phyloP scores from a whole-genome alignment of 2,888 invertebrate genomes.

The Balanococcus diminutus region DNA sequence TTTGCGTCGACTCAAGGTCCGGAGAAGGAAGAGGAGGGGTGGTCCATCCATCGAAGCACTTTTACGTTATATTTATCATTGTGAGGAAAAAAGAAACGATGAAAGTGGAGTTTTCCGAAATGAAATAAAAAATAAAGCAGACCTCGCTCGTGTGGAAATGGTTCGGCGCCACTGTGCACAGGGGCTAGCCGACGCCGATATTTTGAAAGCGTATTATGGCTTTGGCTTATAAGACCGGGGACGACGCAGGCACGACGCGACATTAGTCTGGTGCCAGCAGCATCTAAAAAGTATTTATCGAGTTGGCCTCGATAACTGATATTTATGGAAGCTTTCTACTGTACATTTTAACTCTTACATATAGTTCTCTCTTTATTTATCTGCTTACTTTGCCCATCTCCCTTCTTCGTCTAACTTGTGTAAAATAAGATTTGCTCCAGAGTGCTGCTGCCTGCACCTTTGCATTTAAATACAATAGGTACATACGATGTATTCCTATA shows the following conservation, averaged over 20 bases:
- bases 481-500: neutral
- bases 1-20: neutral
- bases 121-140: conserved; percentile 44
- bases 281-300: conserved; percentile 49
- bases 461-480: neutral
- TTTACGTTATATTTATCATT: conserved; percentile 24
- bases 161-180: conserved; percentile 36
- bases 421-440: neutral
- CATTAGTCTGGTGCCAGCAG: conserved; percentile 52
- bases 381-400: neutral
- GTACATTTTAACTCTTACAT: conserved; percentile 5
- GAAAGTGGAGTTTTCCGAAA: neutral
- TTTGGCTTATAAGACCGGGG: neutral
- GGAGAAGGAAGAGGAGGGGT: too few relatives aligned
- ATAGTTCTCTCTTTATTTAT: conserved; percentile 12
- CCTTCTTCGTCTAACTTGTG: neutral
- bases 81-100: conserved; percentile 22
- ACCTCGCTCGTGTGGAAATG: neutral
- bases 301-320: conserved; percentile 52
- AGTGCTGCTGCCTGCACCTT: neutral
- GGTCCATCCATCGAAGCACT: neutral
- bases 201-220: conserved; percentile 1
- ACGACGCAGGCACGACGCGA: conserved; percentile 30
- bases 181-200: conserved; percentile 48
- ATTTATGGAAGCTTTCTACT: conserved; percentile 45